Percentiles rank a stretch among this genome's conserved stretches.
phyloP scores from a whole-genome alignment of 2,888 invertebrate genomes.

The Sesamia inferens region DNA sequence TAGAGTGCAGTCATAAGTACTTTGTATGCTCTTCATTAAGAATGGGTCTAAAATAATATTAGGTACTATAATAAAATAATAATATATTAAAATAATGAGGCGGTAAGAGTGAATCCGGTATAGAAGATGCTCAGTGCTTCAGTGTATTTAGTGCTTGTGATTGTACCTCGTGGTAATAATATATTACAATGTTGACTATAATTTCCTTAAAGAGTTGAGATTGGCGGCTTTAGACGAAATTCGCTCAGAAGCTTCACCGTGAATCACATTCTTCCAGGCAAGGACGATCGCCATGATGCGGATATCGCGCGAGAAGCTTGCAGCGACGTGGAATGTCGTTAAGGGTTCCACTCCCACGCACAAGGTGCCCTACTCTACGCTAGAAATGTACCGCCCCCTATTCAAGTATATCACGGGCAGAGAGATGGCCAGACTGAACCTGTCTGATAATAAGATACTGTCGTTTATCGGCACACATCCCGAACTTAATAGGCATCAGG shows the following conservation, averaged over 20 bases:
- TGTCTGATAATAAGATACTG: conserved; percentile 77
- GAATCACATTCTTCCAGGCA: conserved; percentile 68
- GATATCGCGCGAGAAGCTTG: conserved; percentile 79
- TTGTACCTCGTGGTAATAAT: neutral
- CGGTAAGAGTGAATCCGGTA: neutral
- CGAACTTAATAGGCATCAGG: conserved; percentile 83
- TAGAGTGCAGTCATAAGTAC: no score
- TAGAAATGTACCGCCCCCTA: conserved; percentile 81
- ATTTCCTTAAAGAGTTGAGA: neutral
- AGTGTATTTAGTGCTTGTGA: neutral
- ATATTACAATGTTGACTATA: neutral
- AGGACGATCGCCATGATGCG: conserved; percentile 86
- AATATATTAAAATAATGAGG: no score
- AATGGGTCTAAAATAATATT: neutral
- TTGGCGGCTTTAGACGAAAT: neutral
- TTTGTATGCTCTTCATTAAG: neutral
- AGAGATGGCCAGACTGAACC: conserved; percentile 82
- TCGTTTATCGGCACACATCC: conserved; percentile 83
- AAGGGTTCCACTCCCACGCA: conserved; percentile 64
- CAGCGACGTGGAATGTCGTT: conserved; percentile 79
- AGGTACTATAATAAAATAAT: neutral
- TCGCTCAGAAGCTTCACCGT: neutral
- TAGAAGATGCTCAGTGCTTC: neutral
- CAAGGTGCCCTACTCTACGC: conserved; percentile 66
- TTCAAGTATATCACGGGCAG: conserved; percentile 82